Evolutionary conservation across 2,888 invertebrate genomes (phyloP).

Genomic region (Heliconius cydno): DNA sequence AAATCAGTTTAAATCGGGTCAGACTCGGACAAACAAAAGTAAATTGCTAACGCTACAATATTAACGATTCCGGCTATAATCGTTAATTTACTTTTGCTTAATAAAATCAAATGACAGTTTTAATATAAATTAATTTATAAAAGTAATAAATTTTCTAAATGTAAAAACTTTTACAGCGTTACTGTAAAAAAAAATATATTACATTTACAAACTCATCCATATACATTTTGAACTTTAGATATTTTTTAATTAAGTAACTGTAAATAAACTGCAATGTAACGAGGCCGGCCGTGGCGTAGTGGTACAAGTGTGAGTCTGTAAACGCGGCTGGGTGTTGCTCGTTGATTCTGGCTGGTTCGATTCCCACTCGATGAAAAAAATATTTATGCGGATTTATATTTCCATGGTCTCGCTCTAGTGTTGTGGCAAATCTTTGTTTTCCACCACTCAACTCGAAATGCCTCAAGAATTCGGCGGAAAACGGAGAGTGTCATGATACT

Average conservation of each 20-base stretch:
- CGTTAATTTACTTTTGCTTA: conserved; percentile 50
- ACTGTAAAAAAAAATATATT: neutral
- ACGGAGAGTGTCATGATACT: no score
- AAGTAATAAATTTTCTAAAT: neutral
- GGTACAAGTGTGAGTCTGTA: no score
- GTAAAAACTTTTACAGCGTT: neutral
- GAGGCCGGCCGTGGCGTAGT: no score
- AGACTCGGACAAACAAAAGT: conserved; percentile 73
- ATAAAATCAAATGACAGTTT: conserved; percentile 12
- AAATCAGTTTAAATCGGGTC: conserved; percentile 78
- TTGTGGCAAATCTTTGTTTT: no score
- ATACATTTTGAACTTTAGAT: neutral
- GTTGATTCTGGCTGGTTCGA: no score
- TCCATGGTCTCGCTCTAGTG: no score
- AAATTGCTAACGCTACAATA: conserved; percentile 61
- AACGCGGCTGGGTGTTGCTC: no score
- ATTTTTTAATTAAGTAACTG: neutral
- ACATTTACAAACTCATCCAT: neutral
- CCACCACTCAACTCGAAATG: no score
- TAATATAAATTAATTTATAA: neutral
- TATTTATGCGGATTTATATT: no score
- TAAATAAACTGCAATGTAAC: no score
- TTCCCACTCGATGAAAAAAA: no score
- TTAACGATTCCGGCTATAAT: conserved; percentile 56
- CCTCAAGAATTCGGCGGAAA: no score